Evolutionary conservation across 2,113 vertebrate genomes (phyloP).

Genomic region (Litocranius walleri): DNA sequence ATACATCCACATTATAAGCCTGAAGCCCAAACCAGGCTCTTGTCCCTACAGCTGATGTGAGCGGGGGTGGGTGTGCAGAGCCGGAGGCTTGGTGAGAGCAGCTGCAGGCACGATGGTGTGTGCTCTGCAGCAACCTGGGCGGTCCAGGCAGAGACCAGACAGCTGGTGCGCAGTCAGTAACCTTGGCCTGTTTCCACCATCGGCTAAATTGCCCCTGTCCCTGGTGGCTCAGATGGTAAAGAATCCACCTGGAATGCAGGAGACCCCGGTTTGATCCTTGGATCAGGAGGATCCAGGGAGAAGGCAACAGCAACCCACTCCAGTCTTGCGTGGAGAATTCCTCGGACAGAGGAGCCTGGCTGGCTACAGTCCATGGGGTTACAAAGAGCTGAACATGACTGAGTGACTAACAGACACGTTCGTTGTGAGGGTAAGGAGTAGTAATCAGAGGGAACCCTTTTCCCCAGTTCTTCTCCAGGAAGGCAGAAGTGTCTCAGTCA

Average conservation of each 20-base stretch:
- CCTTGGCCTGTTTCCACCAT: not conserved
- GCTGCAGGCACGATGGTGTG: rapidly evolving
- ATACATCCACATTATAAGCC: not conserved
- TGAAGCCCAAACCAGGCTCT: not conserved
- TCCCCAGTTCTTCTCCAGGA: not conserved
- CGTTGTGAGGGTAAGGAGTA: not conserved
- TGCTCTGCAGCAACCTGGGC: not conserved
- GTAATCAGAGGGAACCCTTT: not conserved
- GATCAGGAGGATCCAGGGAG: not conserved
- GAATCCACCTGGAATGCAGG: not conserved
- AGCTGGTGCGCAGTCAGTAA: not conserved
- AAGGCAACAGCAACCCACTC: not conserved
- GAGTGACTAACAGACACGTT: not conserved
- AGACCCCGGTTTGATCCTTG: not conserved
- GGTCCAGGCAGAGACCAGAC: not conserved
- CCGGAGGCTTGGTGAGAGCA: not conserved
- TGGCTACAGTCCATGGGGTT: not conserved
- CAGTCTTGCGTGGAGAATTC: not conserved
- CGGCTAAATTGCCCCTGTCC: rapidly evolving
- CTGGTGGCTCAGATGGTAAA: not conserved
- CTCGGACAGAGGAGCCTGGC: not conserved
- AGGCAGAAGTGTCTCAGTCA: not conserved
- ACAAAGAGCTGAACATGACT: not conserved
- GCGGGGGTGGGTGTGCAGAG: not conserved
- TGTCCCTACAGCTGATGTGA: not conserved